Conservation (phyloP, 2,113 vertebrate species). For the Suncus etruscus region DNA sequence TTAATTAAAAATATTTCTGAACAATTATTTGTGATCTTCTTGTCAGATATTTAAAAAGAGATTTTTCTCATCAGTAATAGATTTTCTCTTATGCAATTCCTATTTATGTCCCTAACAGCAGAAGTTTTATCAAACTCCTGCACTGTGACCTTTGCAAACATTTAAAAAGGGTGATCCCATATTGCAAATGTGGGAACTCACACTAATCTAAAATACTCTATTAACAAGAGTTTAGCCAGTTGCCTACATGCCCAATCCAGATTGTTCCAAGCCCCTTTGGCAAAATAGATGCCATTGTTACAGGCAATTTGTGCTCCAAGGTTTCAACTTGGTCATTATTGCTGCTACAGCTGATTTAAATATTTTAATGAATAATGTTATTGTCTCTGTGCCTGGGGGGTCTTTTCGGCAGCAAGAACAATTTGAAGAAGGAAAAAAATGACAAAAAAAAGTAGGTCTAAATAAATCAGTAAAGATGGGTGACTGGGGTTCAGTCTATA, state of each 20-base stretch:
- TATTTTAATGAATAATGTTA: conserved; percentile 83
- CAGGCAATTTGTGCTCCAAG: conserved; percentile 70
- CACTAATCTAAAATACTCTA: neutral
- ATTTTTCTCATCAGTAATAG: conserved; percentile 11
- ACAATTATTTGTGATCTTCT: conserved; percentile 43
- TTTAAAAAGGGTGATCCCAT: neutral
- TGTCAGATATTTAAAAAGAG: conserved; percentile 35
- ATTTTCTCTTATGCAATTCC: neutral
- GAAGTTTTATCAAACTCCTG: conserved; percentile 5
- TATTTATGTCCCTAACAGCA: neutral
- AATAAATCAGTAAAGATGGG: conserved; percentile 26
- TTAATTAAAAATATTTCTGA: conserved; percentile 17
- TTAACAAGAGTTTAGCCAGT: conserved; percentile 38
- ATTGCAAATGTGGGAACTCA: neutral
- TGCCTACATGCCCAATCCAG: conserved; percentile 55
- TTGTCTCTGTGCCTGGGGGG: conserved; percentile 76
- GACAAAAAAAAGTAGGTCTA: conserved; percentile 62
- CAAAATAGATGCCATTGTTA: conserved; percentile 74
- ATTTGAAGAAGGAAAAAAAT: conserved; percentile 67
- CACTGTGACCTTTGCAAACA: neutral
- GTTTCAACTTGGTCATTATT: conserved; percentile 74
- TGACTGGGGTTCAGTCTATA: neutral
- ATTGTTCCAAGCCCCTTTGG: conserved; percentile 72
- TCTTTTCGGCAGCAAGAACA: conserved; percentile 71
- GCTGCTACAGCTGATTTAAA: conserved; percentile 76